Evolutionary conservation across 2,113 vertebrate genomes (phyloP), one percentile per base, ranked within the genome.

Genomic region (Sylvia atricapilla): DNA sequence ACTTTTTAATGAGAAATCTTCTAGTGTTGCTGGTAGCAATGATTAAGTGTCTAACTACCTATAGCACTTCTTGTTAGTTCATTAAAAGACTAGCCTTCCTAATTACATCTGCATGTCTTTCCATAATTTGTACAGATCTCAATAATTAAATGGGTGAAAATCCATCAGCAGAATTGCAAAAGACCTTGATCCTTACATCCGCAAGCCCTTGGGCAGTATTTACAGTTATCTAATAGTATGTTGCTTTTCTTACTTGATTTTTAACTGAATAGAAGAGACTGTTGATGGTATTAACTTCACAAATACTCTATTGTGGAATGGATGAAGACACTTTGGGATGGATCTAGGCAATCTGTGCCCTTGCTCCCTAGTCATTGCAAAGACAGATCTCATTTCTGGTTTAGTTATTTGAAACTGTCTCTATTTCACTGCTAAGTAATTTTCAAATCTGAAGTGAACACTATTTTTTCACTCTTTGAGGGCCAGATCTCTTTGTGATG

Each of bases 61-160:
- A n/a, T 82, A 92, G 64, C 59, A 67, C n/a, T 95, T 89, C 83
- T 89, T 90, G 81, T 90, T 95, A 83, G 68, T 94, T 90, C 93
- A 80, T 96, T 94, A 93, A 72, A 53, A 91, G 70, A 49, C 68
- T 75, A 68, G 35, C n/a, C 52, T 53, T 90, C 30, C 47, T 87
- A 94, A 84, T 94, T 91, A 77, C 73, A 81, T 90, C 84, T 90
- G 78, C 81, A 25, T 92, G 92, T 70, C 56, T 93, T 89, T 80
- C 58, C 83, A 58, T 95, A 84, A 87, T 95, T 95, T 94, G 79
- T 93, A 96, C 66, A 90, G 76, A 72, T 81, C 43, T 64, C 55
- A 92, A 49, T 95, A 92, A 96, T 97, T 94, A 90, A 93, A 58
- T 92, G 59, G 69, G 58, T 87, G 95, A 95, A 95, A 87, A 90